Evolutionary conservation across 2,888 invertebrate genomes (phyloP), one percentile per base, ranked within the genome.

Genomic region (Agriopis leucophaearia): DNA sequence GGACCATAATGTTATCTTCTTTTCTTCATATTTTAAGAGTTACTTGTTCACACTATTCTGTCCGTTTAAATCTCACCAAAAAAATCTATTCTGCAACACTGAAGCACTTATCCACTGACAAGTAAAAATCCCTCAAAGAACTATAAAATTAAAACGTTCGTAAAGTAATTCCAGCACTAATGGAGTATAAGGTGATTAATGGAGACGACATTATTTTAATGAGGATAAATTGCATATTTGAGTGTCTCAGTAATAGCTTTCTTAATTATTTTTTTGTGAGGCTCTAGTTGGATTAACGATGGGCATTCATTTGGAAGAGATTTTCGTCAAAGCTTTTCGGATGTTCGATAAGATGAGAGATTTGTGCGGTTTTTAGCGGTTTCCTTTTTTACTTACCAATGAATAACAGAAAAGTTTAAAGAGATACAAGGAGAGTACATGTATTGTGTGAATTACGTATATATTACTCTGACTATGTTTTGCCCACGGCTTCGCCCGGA

Each of bases 151-250:
- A 86, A 87, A 88, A 84, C 80, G 83, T 83, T 83, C 85, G 78
- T 59, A 75, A 81, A 79, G 83, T 80, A 83, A 88, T 86, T 87
- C 78, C 79, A 77, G 74, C 82, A 78, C 85, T 90, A 91, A 91
- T 91, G 90, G 90, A 84, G 81, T 89, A 80, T 80, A 79, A 81
- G 83, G 88, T 91, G 91, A 91, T 91, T 88, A 91, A 91, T 89
- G 73, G 75, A 83, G 88, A 77, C 83, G 89, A 87, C 88, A 88
- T 89, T 89, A 88, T 83, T 86, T 88, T 89, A 91, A 91, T 91
- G 90, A 91, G 89, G 89, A 91, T 87, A 87, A 90, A 92, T 91
- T 87, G 88, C 88, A 89, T 88, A 87, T 88, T 88, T 83, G 85
- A 88, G 87, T 85, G 84, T 86, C 83, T 47, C 78, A 64, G 71